Base-by-base conservation (phyloP, 1,140 invertebrate genomes). In the Pogonomyrmex barbatus region DNA sequence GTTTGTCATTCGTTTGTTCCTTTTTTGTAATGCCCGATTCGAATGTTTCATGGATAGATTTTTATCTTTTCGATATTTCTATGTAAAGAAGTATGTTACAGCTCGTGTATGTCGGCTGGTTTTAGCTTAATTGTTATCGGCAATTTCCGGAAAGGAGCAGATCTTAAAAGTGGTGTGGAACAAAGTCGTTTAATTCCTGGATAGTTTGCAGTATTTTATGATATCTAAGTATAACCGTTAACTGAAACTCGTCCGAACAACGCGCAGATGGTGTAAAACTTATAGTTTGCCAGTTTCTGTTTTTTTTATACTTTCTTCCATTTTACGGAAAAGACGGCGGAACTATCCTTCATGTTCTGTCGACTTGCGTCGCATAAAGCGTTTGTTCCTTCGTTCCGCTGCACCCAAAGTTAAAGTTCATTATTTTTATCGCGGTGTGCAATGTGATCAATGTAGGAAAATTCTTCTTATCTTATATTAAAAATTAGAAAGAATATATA, bases 161-260 rank as follows among this genome's bases (percentile, higher is more conserved):
- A 45, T 39, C 52, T 71, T 33, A 82, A 71, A 82, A 58, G 39
- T 45, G n/a, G 50, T 14, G 6, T 47, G 52, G n/a, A 17, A 30
- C 65, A 24, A 71, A 82, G 52, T 81, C 62, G 47, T 81, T 68
- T 68, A 73, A 82, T 82, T 42, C 30, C 39, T 58, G 12, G 39
- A 58, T 58, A 82, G 45, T 81, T 70, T 50, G n/a, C 45, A 65
- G 14, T 65, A 78, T 70, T 81, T 81, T 81, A 68, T 52, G 63
- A 36, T 81, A 81, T 81, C 63, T 24, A 81, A 81, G 63, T 68
- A 81, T 81, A 81, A 81, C 47, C 36, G 63, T 82, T 82, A 82
- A 82, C 79, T 82, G 42, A 33, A 82, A 73, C 67, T 82, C 52
- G 78, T 82, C 9, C 42, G 54, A 73, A 58, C 60, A 52, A n/a